These are phyloP conservation scores for Carassius gibelio DNA, from an alignment of 2,113 vertebrate species.

Conservation along the genomic window DNA sequence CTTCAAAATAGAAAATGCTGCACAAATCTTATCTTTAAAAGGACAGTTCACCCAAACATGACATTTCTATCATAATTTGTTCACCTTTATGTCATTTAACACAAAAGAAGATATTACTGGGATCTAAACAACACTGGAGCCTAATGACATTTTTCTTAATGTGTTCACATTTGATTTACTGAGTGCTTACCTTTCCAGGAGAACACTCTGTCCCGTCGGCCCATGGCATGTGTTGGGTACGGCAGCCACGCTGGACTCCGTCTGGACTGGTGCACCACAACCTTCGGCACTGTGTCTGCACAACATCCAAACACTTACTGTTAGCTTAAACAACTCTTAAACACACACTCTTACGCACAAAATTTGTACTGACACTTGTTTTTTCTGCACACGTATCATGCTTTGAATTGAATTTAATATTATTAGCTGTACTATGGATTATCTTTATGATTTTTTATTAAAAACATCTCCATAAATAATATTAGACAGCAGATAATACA, in stretches of 20 bases:
- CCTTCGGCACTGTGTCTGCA: slow-evolving; percentile 91
- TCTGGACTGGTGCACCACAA: slow-evolving; percentile 95
- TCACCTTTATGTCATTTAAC: neutral
- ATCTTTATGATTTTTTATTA: slow-evolving; percentile 19
- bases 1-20: slow-evolving; percentile 24
- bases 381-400: neutral
- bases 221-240: slow-evolving; percentile 97
- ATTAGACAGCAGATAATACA: slow-evolving; percentile 7
- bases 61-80: no score
- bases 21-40: neutral
- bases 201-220: slow-evolving; percentile 96
- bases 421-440: neutral
- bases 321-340: slow-evolving; percentile 13
- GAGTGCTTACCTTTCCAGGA: slow-evolving; percentile 83
- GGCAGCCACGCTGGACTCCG: slow-evolving; percentile 89
- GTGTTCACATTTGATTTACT: neutral
- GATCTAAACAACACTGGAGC: neutral
- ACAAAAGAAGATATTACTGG: neutral
- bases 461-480: slow-evolving; percentile 5
- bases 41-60: neutral
- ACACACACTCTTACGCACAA: slow-evolving; percentile 8
- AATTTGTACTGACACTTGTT: neutral
- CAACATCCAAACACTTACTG: slow-evolving; percentile 47
- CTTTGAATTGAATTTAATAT: neutral
- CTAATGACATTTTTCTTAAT: neutral